Base-by-base conservation (phyloP, 2,888 invertebrate species). In the Dryocosmus kuriphilus region DNA sequence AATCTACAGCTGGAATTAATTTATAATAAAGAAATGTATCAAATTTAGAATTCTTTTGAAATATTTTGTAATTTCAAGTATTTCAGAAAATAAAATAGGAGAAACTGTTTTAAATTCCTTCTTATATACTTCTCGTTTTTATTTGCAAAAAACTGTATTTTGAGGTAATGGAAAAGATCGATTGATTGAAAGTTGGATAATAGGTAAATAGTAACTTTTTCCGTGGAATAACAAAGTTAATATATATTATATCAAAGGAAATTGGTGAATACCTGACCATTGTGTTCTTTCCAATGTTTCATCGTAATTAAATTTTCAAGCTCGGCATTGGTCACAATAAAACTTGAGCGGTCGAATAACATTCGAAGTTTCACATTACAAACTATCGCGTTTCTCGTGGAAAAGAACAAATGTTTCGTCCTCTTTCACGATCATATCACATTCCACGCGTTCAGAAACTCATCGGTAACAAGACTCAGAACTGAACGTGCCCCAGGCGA, bases 241-340 rank as follows among this genome's bases (percentile, higher is more conserved):
- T 75, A 77, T 77, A 76, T 77, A 80, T n/a, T n/a, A n/a, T n/a
- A n/a, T n/a, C n/a, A 75, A 74, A 73, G 75, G 67, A 74, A 63
- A 80, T 22, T 22, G 51, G 76, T 79, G 79, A 80, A 79, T 76
- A 74, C 79, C 62, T 82, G 77, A 78, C 75, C 77, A 78, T 78
- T 75, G 78, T 77, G 80, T 79, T 76, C 78, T 74, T 79, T 78
- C 77, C 77, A 77, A 67, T 51, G 60, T 77, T 75, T 57, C 38
- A 65, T 76, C 77, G 78, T 78, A 76, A 74, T 79, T 73, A 75
- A 63, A 75, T 79, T 79, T 81, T 81, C 78, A 73, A 41, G 77
- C 74, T 71, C 61, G 24, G 46, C 38, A 75, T 30, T 57, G 76
- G 22, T 74, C 55, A 32, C 4, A 57, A 74, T 46, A 19, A 57